These are phyloP conservation scores for Pseudolaguvia tuberculata DNA, from an alignment of 2,113 vertebrate species.

Conservation along the genomic window DNA sequence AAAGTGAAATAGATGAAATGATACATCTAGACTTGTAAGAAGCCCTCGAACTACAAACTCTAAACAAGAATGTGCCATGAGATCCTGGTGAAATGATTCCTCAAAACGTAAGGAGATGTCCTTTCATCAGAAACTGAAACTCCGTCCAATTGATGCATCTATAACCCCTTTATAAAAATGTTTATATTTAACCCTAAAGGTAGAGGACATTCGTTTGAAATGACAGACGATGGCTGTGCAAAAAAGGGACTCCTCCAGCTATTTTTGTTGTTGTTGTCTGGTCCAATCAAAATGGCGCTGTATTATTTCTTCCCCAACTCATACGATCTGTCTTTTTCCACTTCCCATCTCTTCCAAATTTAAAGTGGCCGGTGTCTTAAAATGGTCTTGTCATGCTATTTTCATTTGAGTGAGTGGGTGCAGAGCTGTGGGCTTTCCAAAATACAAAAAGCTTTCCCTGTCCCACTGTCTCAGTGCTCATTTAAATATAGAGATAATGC, in stretches of 20 bases:
- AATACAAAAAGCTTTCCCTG: too few species aligned
- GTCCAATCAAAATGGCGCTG: slow-evolving; percentile 42
- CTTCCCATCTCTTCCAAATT: slow-evolving; percentile 38
- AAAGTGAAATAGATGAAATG: slow-evolving; percentile 51
- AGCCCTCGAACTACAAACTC: slow-evolving; percentile 49
- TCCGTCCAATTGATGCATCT: neutral
- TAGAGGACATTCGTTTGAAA: slow-evolving; percentile 48
- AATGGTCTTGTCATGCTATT: slow-evolving; percentile 44
- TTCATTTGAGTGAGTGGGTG: slow-evolving; percentile 32
- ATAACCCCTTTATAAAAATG: neutral
- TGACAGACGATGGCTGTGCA: slow-evolving; percentile 53
- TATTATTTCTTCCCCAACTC: neutral
- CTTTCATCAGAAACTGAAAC: slow-evolving; percentile 10
- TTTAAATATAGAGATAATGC: too few species aligned
- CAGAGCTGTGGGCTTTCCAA: slow-evolving; percentile 30
- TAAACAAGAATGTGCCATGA: slow-evolving; percentile 36
- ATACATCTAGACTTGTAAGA: slow-evolving; percentile 33
- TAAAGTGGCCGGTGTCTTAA: slow-evolving; percentile 43
- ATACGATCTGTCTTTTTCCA: too few species aligned
- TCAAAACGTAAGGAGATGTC: neutral
- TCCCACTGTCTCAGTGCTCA: neutral
- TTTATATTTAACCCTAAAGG: slow-evolving; percentile 4
- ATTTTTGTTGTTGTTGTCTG: slow-evolving; percentile 44
- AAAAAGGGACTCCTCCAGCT: slow-evolving; percentile 45
- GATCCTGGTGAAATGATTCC: slow-evolving; percentile 34